Evolutionary conservation across 2,113 vertebrate species (phyloP), one percentile per base, ranked within the genome.

Genomic region (Corvus moneduloides): DNA sequence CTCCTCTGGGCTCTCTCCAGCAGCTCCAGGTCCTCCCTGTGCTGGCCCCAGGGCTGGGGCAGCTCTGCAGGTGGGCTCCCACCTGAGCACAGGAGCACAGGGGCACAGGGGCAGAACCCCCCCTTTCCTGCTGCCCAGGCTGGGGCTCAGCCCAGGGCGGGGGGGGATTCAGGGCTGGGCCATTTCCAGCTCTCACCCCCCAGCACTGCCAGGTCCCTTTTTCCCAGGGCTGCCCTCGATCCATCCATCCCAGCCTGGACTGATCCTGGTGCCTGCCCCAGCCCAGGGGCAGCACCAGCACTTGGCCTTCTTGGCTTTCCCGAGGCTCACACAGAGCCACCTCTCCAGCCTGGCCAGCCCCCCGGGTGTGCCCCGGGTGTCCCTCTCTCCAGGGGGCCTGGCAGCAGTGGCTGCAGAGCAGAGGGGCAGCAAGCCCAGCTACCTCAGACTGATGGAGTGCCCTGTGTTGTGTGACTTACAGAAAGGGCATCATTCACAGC

Each of bases 111-210:
- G 6, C 58, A 66, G 35, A 43, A 26, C 19, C 5, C 39, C n/a
- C n/a, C 30, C 3, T 37, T 37, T 37, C 21, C 32, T 49, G 43
- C 58, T 64, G 67, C 54, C 54, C 54, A 3, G 0, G 0, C 43
- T 18, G 35, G 24, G 49, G 27, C 2, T 37, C 27, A 74, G 68
- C 52, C 43, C 37, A 58, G 76, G 30, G 22, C 51, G 24, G 22
- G 35, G 35, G 15, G 10, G 52, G 4, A 30, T 39, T 46, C n/a
- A 9, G 28, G 28, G 39, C 46, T 16, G 22, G 27, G 18, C 9
- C 33, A 18, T 20, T 24, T 12, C 28, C 33, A 67, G 44, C 62
- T 67, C 13, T n/a, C 22, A 51, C 7, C 44, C 30, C 32, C 7
- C 58, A 16, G 32, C 21, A 16, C 11, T 21, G 22, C 33, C 68